These are phyloP conservation scores for Montipora sp. DNA, from an alignment of 64 coral and sea anemone species.

Conservation along the genomic window DNA sequence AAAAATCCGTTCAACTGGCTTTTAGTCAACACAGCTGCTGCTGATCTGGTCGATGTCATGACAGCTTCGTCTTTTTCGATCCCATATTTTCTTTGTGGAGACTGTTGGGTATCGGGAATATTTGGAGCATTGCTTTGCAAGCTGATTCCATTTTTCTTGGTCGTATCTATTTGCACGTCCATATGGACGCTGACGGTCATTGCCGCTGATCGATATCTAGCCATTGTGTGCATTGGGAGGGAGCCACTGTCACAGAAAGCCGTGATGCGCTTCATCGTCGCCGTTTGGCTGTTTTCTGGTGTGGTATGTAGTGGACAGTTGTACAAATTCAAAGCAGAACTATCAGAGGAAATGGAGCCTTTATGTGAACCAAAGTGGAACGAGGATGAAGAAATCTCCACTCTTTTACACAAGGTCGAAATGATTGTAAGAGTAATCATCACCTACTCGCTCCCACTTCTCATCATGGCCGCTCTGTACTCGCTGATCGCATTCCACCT, in stretches of 20 bases:
- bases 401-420: background rate
- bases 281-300: slow-evolving; percentile 62
- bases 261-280: slow-evolving; percentile 59
- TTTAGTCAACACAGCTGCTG: slow-evolving; percentile 76
- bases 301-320: slow-evolving; percentile 55
- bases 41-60: slow-evolving; percentile 66
- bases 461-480: slow-evolving; percentile 63
- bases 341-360: background rate
- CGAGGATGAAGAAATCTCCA: background rate
- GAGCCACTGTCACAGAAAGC: slow-evolving; percentile 58
- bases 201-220: slow-evolving; percentile 80
- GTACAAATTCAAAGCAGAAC: slow-evolving; percentile 55
- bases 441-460: slow-evolving; percentile 55
- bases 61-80: slow-evolving; percentile 48
- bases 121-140: slow-evolving; percentile 71
- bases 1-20: slow-evolving; percentile 80
- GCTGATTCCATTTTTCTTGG: slow-evolving; percentile 60
- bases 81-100: background rate
- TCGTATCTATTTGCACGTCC: slow-evolving; percentile 70
- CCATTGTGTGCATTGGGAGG: slow-evolving; percentile 60
- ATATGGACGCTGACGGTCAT: slow-evolving; percentile 82
- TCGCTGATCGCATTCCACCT: slow-evolving; percentile 70
- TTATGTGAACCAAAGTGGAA: slow-evolving; percentile 38
- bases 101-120: slow-evolving; percentile 64
- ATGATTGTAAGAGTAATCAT: slow-evolving; percentile 69